Percentiles rank a stretch among this genome's conserved stretches.
Conservation (phyloP, 2,888 invertebrate species). For the Dicranocentrus wangi region DNA sequence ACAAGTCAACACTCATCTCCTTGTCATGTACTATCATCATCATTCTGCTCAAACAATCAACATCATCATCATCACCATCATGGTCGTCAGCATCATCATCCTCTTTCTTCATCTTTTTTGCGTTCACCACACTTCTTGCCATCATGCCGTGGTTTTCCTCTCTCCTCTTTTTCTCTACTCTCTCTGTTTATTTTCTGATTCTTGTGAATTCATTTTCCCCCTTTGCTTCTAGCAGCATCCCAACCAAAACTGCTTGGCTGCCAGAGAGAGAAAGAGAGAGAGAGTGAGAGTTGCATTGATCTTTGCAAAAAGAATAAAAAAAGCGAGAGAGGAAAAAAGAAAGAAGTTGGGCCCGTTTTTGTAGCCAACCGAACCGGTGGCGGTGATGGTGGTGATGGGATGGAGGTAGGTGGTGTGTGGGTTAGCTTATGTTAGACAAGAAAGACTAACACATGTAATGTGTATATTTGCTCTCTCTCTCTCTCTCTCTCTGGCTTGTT, state of each 20-base stretch:
- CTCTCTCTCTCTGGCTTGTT: conserved; percentile 12
- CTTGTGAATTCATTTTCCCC: conserved; percentile 28
- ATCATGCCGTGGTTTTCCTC: not conserved
- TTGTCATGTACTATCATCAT: conserved; percentile 57
- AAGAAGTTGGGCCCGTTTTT: no score
- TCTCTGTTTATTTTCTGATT: conserved; percentile 28
- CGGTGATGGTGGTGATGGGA: no score
- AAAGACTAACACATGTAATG: conserved; percentile 15
- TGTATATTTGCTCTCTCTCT: conserved; percentile 36
- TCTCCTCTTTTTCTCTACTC: conserved; percentile 1
- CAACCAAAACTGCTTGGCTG: no score
- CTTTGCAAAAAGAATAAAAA: no score
- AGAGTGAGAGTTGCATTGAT: no score
- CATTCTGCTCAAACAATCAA: conserved; percentile 49
- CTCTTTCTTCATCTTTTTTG: conserved; percentile 35
- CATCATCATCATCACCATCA: conserved; percentile 37
- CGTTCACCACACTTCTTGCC: conserved; percentile 8
- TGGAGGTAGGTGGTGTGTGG: no score
- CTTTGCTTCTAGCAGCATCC: not conserved
- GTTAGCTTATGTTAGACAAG: not conserved
- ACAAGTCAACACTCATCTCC: conserved; percentile 49
- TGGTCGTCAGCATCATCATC: conserved; percentile 24
- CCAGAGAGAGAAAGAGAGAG: no score
- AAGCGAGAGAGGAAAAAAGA: not conserved
- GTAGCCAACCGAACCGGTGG: no score